Conservation (phyloP, 2,888 invertebrate species). For the Nomada ruficornis region DNA sequence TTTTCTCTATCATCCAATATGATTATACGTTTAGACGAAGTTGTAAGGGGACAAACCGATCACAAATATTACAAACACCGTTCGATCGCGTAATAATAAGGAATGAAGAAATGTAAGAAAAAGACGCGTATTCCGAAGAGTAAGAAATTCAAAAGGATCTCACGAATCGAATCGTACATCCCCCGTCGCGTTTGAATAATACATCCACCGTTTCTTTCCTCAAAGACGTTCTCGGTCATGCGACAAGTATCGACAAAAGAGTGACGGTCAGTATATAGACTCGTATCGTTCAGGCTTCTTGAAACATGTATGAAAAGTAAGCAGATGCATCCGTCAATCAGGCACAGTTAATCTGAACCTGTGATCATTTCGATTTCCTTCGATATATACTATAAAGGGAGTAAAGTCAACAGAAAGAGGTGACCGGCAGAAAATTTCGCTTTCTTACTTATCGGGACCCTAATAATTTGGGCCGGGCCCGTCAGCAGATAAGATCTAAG, state of each 20-base stretch:
- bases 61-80: too few species aligned
- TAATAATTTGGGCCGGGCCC: slow-evolving; percentile 26
- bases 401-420: not conserved
- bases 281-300: slow-evolving; percentile 12
- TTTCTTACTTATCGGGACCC: slow-evolving; percentile 10
- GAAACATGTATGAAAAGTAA: slow-evolving; percentile 36
- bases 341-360: slow-evolving; percentile 14
- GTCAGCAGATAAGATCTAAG: slow-evolving; percentile 72
- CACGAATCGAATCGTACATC: not conserved
- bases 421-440: not conserved
- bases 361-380: slow-evolving; percentile 21
- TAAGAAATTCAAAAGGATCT: slow-evolving; percentile 21
- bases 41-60: too few species aligned
- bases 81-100: too few species aligned
- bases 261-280: slow-evolving; percentile 17
- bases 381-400: not conserved
- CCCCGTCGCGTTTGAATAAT: slow-evolving; percentile 53
- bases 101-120: not conserved
- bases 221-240: slow-evolving; percentile 35
- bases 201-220: slow-evolving; percentile 62
- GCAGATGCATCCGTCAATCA: slow-evolving; percentile 18
- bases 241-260: slow-evolving; percentile 39
- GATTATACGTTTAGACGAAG: too few species aligned
- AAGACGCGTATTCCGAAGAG: not conserved
- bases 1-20: not conserved